A percentile compares a stretch with the other conserved stretches of the same genome.
Conservation (phyloP, 2,797 vertebrate genomes). For the Sternarchorhynchus goeldii region DNA sequence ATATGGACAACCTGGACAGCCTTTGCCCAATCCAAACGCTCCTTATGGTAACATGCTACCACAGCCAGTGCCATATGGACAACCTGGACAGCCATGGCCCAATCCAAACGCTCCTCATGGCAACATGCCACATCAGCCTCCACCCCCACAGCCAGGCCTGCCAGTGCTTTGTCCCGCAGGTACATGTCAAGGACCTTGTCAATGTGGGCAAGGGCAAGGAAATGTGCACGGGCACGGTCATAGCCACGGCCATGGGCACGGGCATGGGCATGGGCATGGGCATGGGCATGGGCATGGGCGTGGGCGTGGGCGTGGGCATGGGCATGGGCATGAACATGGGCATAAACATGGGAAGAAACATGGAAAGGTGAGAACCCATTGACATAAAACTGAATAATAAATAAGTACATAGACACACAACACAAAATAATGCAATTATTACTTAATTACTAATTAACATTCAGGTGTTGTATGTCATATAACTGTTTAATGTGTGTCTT, state of each 20-base stretch:
- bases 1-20: constrained; percentile 13
- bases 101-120: constrained; percentile 33
- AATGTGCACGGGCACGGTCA: no score
- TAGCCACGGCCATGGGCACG: not conserved
- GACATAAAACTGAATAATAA: not conserved
- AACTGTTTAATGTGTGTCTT: constrained; percentile 23
- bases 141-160: constrained; percentile 34
- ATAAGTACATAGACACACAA: not conserved
- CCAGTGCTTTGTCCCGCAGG: not conserved
- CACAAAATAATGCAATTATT: not conserved
- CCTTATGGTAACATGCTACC: constrained; percentile 1
- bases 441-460: not conserved
- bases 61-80: not conserved
- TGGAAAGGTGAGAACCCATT: constrained; percentile 36
- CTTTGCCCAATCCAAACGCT: constrained; percentile 24
- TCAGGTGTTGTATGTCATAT: not conserved
- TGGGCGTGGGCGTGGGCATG: not conserved
- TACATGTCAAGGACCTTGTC: no score
- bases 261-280: not conserved
- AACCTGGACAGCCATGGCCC: not conserved
- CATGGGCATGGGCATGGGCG: not conserved
- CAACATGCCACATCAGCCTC: not conserved
- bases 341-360: constrained; percentile 8
- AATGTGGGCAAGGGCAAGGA: no score
- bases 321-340: not conserved